Base-by-base conservation (phyloP, 1,140 invertebrate genomes). In the Formica exsecta region DNA sequence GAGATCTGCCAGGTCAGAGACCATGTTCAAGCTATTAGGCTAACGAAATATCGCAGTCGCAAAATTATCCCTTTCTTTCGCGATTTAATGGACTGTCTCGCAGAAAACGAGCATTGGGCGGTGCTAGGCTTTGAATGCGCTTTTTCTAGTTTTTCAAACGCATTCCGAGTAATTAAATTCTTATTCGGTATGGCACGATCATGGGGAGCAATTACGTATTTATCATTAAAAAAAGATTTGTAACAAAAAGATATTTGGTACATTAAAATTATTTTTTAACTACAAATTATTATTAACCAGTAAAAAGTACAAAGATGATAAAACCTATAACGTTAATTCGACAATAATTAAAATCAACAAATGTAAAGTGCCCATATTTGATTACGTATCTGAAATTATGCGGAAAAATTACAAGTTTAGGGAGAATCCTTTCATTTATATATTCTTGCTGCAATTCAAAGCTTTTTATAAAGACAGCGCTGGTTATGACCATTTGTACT, bases 91-190 rank as follows among this genome's bases (percentile, higher is more conserved):
- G 79, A 41, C 68, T 54, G 68, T 62, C 54, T 87, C 57, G 22
- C 22, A 7, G 19, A 19, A 57, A 36, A 83, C 41, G 7, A 64
- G 65, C 7, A 70, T 74, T 76, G 77, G 61, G 57, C 65, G 66
- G 66, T 44, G 19, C 38, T 11, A n/a, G 41, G 41, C 77, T 77
- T 87, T 59, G 57, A 66, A 80, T 71, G 81, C 62, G 62, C 71
- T 87, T 65, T 87, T 89, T 86, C 29, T 89, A 22, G 32, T 32
- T 86, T 88, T 89, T 89, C 71, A 65, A 74, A 87, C 79, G 86
- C 75, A 85, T 83, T 77, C 79, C 36, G 86, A 89, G 86, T 91
- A 92, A 93, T 93, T 93, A 93, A 92, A 80, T 57, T 41, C 44
- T 80, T 38, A 38, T 4, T 8, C 38, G 38, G 7, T 4, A 38